A percentile compares a stretch with the other conserved stretches of the same genome.
These are phyloP conservation scores for Xiphophorus couchianus DNA, from an alignment of 2,113 vertebrate genomes.

Conservation along the genomic window DNA sequence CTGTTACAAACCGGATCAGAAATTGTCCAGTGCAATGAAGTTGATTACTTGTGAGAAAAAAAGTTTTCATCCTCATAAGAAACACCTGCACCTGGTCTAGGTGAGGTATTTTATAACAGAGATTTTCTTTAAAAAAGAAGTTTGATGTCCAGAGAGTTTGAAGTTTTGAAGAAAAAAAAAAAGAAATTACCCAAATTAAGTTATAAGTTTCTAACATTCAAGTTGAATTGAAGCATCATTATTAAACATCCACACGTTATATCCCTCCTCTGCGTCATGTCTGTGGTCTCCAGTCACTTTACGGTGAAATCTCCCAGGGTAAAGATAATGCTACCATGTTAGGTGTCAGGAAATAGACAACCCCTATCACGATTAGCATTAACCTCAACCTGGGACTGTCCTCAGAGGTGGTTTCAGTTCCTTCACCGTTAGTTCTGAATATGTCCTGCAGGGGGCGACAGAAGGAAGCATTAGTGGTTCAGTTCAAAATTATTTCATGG, in stretches of 20 bases:
- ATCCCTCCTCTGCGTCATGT: not conserved
- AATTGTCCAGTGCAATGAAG: too few relatives aligned
- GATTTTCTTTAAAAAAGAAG: not conserved
- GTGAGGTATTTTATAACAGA: not conserved
- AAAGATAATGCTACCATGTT: constrained; percentile 83
- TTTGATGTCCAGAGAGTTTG: not conserved
- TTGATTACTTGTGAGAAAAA: not conserved
- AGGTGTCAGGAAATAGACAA: constrained; percentile 75
- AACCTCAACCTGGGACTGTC: constrained; percentile 74
- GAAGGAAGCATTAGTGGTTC: constrained; percentile 11
- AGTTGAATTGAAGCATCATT: too few relatives aligned
- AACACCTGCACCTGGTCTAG: not conserved
- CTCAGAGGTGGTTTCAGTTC: not conserved
- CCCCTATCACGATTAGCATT: constrained; percentile 90
- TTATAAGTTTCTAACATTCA: not conserved
- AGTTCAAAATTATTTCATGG: not conserved
- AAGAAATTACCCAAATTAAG: not conserved
- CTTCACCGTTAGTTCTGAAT: not conserved
- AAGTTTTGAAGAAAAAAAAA: not conserved
- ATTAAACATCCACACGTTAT: constrained; percentile 1
- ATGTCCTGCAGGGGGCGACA: constrained; percentile 63
- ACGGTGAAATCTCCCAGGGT: constrained; percentile 56
- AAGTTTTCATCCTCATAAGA: not conserved
- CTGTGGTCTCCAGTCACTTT: not conserved
- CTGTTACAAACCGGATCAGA: too few relatives aligned